phyloP scores from a whole-genome alignment of 1,140 invertebrate genomes.

The Drosophila pandora region DNA sequence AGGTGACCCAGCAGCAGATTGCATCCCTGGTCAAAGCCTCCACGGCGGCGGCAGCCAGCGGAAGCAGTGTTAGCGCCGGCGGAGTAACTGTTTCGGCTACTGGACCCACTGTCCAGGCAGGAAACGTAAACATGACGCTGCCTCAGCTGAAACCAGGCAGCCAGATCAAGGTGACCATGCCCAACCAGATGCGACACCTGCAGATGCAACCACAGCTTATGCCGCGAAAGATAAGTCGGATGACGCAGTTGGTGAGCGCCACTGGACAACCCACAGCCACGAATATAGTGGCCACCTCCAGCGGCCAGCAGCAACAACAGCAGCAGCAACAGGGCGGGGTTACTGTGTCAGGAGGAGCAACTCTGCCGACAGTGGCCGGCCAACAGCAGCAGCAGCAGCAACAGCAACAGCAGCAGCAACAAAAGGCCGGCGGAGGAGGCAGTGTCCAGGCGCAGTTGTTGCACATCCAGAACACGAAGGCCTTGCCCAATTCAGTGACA shows the following conservation, averaged over 20 bases:
- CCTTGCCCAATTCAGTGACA: constrained; percentile 87
- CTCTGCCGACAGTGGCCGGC: constrained; percentile 36
- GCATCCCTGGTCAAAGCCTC: constrained; percentile 83
- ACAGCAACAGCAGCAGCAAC: constrained; percentile 60
- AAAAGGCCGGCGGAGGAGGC: constrained; percentile 41
- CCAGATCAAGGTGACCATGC: constrained; percentile 85
- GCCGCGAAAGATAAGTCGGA: constrained; percentile 86
- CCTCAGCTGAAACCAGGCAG: constrained; percentile 78
- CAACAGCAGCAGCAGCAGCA: constrained; percentile 44
- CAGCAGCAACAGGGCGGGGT: constrained; percentile 77
- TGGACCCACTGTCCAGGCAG: constrained; percentile 83
- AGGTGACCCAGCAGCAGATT: constrained; percentile 78
- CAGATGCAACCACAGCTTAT: constrained; percentile 88
- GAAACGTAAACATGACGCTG: constrained; percentile 83
- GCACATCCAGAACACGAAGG: constrained; percentile 85
- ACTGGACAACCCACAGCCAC: constrained; percentile 59
- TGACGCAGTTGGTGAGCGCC: constrained; percentile 85
- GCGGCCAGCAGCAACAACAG: constrained; percentile 21
- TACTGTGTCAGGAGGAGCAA: constrained; percentile 57
- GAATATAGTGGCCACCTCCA: constrained; percentile 60
- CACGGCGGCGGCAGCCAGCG: constrained; percentile 74
- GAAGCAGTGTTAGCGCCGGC: constrained; percentile 64
- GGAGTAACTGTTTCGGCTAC: constrained; percentile 81
- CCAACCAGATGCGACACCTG: constrained; percentile 88
- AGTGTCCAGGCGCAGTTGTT: constrained; percentile 77